Percentiles rank a stretch among this genome's conserved stretches.
Evolutionary conservation across 1,140 invertebrate genomes (phyloP).

Genomic region (Nephila pilipes): DNA sequence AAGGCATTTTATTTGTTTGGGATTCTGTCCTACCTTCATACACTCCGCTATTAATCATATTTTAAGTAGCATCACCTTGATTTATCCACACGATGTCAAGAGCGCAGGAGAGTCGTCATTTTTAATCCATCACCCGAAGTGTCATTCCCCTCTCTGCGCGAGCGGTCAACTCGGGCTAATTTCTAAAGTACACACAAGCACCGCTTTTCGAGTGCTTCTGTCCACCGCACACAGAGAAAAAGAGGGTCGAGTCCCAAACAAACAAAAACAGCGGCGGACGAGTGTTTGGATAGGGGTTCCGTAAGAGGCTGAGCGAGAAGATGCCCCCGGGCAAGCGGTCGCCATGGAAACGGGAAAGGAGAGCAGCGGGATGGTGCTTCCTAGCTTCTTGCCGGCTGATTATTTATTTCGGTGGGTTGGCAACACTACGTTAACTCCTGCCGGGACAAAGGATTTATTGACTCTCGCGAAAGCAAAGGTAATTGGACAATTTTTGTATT

Average conservation of each 20-base stretch:
- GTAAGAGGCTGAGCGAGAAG: conserved; percentile 52
- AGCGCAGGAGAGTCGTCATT: background rate
- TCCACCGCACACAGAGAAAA: background rate
- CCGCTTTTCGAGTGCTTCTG: background rate
- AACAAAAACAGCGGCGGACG: conserved; percentile 54
- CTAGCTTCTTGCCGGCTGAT: conserved; percentile 2
- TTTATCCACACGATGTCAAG: too few relatives aligned
- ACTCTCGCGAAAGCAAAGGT: background rate
- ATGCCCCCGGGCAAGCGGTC: conserved; percentile 51
- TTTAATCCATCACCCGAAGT: background rate
- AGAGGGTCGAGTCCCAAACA: conserved; percentile 11
- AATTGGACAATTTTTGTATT: background rate
- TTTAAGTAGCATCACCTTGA: too few relatives aligned
- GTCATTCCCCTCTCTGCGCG: background rate
- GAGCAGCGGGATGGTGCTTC: background rate
- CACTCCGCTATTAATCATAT: too few relatives aligned
- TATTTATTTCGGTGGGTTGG: conserved; percentile 1
- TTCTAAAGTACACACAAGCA: conserved; percentile 41
- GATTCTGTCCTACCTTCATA: too few relatives aligned
- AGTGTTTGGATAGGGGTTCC: conserved; percentile 56
- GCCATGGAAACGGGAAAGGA: conserved; percentile 45
- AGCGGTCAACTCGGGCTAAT: background rate
- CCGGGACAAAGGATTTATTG: too few relatives aligned
- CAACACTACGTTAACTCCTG: background rate
- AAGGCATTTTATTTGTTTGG: too few relatives aligned